Conservation (phyloP, 1,140 invertebrate species). For the Procambarus virginalis region DNA sequence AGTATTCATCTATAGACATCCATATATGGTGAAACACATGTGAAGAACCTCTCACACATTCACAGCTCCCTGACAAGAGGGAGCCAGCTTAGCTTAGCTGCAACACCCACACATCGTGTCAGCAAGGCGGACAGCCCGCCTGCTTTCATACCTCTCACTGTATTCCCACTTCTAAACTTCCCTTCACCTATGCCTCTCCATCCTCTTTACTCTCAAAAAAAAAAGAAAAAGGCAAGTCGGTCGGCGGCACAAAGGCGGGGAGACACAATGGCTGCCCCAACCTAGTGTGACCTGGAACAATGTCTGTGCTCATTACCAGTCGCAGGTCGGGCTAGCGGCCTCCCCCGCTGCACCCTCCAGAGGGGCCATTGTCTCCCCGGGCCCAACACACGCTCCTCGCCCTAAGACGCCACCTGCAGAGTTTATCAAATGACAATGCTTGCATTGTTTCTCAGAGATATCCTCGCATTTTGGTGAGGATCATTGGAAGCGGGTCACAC, state of each 20-base stretch:
- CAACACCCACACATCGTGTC: too few relatives aligned
- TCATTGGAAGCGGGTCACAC: not conserved
- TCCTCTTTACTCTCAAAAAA: too few relatives aligned
- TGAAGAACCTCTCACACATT: too few relatives aligned
- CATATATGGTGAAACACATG: too few relatives aligned
- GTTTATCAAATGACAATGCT: slow-evolving; percentile 21
- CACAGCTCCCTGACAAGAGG: too few relatives aligned
- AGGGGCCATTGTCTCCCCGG: not conserved
- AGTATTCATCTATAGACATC: too few relatives aligned
- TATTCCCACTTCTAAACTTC: too few relatives aligned
- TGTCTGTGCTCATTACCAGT: slow-evolving; percentile 1
- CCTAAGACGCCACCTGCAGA: not conserved
- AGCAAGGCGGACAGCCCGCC: too few relatives aligned
- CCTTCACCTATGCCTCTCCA: too few relatives aligned
- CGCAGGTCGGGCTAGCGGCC: not conserved
- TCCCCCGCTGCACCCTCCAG: not conserved
- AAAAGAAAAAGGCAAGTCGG: not conserved
- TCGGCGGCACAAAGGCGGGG: not conserved
- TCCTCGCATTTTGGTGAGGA: not conserved
- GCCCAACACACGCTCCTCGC: not conserved
- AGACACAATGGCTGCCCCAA: not conserved
- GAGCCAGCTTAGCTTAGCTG: too few relatives aligned
- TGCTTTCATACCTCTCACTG: too few relatives aligned
- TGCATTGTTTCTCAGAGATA: not conserved
- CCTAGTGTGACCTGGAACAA: slow-evolving; percentile 19